phyloP scores from a whole-genome alignment of 2,888 invertebrate genomes.

The Trichopoda pennipes region DNA sequence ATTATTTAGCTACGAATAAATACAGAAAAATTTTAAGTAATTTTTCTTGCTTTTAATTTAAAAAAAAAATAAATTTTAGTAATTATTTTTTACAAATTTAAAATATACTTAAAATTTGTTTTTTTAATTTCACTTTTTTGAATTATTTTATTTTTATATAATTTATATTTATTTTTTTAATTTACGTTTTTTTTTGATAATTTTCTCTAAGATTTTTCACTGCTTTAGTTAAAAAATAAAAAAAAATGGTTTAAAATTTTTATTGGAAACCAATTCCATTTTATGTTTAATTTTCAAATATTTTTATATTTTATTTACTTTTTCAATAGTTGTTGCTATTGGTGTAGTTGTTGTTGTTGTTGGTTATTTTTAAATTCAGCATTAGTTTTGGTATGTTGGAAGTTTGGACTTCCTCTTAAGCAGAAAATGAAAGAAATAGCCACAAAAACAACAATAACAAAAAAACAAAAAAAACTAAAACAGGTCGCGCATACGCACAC shows the following conservation, averaged over 20 bases:
- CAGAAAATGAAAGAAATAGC: conserved; percentile 42
- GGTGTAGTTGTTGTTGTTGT: conserved; percentile 23
- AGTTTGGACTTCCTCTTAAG: conserved; percentile 51
- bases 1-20: too few species aligned
- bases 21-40: too few species aligned
- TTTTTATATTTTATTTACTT: conserved; percentile 26
- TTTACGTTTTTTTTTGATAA: not conserved
- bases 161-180: too few species aligned
- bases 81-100: too few species aligned
- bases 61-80: too few species aligned
- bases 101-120: too few species aligned
- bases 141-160: too few species aligned
- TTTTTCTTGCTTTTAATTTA: too few species aligned
- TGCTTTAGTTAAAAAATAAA: not conserved
- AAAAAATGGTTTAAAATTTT: not conserved
- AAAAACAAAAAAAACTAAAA: conserved; percentile 37
- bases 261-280: not conserved
- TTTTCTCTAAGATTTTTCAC: not conserved
- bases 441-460: conserved; percentile 21
- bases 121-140: too few species aligned
- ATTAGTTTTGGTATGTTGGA: conserved; percentile 28
- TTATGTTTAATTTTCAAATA: not conserved
- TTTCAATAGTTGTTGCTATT: not conserved
- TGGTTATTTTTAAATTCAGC: conserved; percentile 23
- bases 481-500: conserved; percentile 68